Percentiles rank a stretch among this genome's conserved stretches.
Conservation (phyloP, 2,113 vertebrate genomes). For the Xiphophorus maculatus region DNA sequence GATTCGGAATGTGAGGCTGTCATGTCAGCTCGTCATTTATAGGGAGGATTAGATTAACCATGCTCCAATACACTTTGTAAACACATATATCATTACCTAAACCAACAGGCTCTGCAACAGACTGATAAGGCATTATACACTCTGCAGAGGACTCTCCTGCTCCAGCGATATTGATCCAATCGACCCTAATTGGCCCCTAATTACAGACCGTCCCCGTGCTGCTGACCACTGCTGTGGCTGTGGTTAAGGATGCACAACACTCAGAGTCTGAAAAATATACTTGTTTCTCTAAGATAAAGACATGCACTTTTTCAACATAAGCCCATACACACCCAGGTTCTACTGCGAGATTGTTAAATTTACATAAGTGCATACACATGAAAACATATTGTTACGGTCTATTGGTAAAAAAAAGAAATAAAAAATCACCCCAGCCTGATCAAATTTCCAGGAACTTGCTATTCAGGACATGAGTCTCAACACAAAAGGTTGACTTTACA, state of each 20-base stretch:
- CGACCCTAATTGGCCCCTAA: conserved; percentile 70
- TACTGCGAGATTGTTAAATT: conserved; percentile 18
- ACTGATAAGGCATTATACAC: conserved; percentile 64
- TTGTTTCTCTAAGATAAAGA: neutral
- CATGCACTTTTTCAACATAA: neutral
- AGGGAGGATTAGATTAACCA: conserved; percentile 61
- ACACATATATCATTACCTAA: conserved; percentile 74
- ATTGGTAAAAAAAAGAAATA: conserved; percentile 15
- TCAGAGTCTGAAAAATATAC: conserved; percentile 26
- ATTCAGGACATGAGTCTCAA: conserved; percentile 46
- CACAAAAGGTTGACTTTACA: conserved; percentile 61
- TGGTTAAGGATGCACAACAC: conserved; percentile 12
- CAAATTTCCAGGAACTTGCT: conserved; percentile 51
- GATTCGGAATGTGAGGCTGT: conserved; percentile 18
- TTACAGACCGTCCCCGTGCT: conserved; percentile 48
- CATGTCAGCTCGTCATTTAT: conserved; percentile 55
- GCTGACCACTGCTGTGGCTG: conserved; percentile 16
- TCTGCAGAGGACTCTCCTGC: conserved; percentile 45
- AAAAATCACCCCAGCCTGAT: conserved; percentile 33
- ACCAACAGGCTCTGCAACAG: conserved; percentile 57
- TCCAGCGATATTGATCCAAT: conserved; percentile 64
- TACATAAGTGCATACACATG: neutral
- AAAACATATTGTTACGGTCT: neutral
- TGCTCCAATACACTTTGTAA: conserved; percentile 60
- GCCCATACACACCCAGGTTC: neutral